Base-by-base conservation (phyloP, 2,113 vertebrate genomes). In the Stigmatopora argus region DNA sequence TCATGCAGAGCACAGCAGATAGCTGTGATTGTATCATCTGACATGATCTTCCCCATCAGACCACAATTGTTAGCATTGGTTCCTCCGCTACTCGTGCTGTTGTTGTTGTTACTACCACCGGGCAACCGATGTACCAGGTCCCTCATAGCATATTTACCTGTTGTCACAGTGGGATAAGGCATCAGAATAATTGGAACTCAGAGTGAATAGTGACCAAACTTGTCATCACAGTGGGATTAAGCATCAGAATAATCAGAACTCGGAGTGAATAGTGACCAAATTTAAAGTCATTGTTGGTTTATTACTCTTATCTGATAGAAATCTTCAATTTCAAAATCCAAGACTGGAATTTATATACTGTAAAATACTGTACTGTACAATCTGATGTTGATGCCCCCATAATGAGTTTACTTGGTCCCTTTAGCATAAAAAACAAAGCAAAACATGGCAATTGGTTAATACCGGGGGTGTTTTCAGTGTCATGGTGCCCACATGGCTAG, bases 1-100 rank as follows among this genome's bases (percentile, higher is more conserved):
- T 98, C 96, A 1, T 98, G 95, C 74, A 98, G 89, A 14, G 96
- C 95, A 74, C 96, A 98, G 90, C 96, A 98, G 86, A 98, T 93
- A 0, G 95, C 96, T 11, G 96, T 97, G 78, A 97, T 91, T 6
- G 95, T 98, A 90, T 97, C 95, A 46, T 98, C 95, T 0, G 95
- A 96, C 94, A 98, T 98, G 89, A 95, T 91, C 92, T 97, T 97
- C 85, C 92, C 93, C 0, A 87, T 63, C 66, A 87, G 78, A 45
- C 9, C 12, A 47, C 71, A 72, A 71, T 78, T 70, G 79, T 79
- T 83, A 73, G 66, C 66, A 78, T 91, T 79, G 0, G 75, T 70
- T n/a, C 72, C 77, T 0, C 71, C 70, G 0, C 80, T 63, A 0
- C 75, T 26, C 9, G 19, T 83, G 52, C 66, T 77, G 81, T 83